These are phyloP conservation scores for Fistularia commersonii DNA, from an alignment of 2,797 vertebrate species.

Conservation along the genomic window DNA sequence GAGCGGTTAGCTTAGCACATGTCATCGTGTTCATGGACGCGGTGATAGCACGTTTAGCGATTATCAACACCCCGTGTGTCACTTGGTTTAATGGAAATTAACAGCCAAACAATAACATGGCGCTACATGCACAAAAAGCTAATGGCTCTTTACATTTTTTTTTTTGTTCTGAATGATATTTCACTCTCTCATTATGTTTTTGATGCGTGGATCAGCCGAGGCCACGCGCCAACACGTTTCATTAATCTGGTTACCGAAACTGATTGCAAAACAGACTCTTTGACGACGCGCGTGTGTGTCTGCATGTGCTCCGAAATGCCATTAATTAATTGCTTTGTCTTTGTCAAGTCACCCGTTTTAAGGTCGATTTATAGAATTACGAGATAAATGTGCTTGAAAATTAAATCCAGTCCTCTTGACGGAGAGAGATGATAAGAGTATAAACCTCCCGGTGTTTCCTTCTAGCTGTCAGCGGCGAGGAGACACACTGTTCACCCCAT, in stretches of 20 bases:
- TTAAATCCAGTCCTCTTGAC: slow-evolving; percentile 37
- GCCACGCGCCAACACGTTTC: slow-evolving; percentile 41
- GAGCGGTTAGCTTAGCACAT: slow-evolving; percentile 63
- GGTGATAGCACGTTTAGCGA: slow-evolving; percentile 66
- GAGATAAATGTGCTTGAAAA: slow-evolving; percentile 40
- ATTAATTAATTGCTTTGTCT: slow-evolving; percentile 33
- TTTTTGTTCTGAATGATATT: slow-evolving; percentile 52
- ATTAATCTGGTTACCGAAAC: slow-evolving; percentile 64
- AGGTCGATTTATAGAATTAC: slow-evolving; percentile 58
- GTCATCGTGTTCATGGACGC: slow-evolving; percentile 61
- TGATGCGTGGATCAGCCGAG: slow-evolving; percentile 44
- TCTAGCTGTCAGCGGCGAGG: neutral
- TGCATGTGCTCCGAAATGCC: slow-evolving; percentile 18
- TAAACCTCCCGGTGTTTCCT: slow-evolving; percentile 14
- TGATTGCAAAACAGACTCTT: slow-evolving; percentile 41
- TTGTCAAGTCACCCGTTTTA: slow-evolving; percentile 30
- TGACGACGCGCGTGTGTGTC: slow-evolving; percentile 17
- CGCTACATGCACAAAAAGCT: slow-evolving; percentile 42
- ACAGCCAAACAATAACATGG: slow-evolving; percentile 42
- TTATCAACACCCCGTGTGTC: slow-evolving; percentile 62
- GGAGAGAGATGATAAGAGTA: slow-evolving; percentile 17
- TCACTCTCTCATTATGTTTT: slow-evolving; percentile 43
- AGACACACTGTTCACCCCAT: neutral
- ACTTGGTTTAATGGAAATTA: slow-evolving; percentile 56
- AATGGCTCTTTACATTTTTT: slow-evolving; percentile 14